Base-by-base conservation (phyloP, 2,113 vertebrate species). In the Syngnathus floridae region DNA sequence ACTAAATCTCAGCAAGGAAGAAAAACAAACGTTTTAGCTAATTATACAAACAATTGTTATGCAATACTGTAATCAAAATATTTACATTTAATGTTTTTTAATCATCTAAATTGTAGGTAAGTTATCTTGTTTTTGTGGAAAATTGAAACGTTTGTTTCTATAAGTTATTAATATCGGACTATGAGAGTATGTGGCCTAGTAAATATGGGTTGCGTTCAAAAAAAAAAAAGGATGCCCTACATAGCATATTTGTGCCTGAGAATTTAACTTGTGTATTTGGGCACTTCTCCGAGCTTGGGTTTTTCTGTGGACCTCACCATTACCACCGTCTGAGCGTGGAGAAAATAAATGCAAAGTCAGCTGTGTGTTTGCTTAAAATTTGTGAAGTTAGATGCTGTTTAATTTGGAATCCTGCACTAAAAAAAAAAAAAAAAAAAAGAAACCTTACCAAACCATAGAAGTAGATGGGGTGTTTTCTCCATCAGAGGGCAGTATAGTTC, bases 401-500 rank as follows among this genome's bases (percentile, higher is more conserved):
- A 46, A 73, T 64, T 6, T 46, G 1, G 38, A 63, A 46, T 54
- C 45, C n/a, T 3, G 41, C 61, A 36, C 55, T 37, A 41, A 45
- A 35, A 21, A 22, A 49, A 21, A 69, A 65, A 62, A 58, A 75
- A 19, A 49, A 49, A 19, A n/a, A 7, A 21, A 45, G 67, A 66
- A 64, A 64, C 8, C 36, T 19, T 66, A 40, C 13, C 35, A 37
- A 55, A 38, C 45, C 52, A 13, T 7, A 48, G 31, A 16, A 35
- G n/a, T 13, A 46, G 69, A 57, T 12, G 46, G 36, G 8, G 13
- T n/a, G 41, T 80, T 73, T 67, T 38, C 21, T 66, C 84, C 87
- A 87, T 87, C 67, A 88, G 88, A 83, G 86, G 54, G 88, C 84
- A 85, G 81, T 82, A 86, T 78, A 89, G 81, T 55, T 65, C 77